Base-by-base conservation (phyloP, 2,888 invertebrate genomes). In the Lithodes maja region DNA sequence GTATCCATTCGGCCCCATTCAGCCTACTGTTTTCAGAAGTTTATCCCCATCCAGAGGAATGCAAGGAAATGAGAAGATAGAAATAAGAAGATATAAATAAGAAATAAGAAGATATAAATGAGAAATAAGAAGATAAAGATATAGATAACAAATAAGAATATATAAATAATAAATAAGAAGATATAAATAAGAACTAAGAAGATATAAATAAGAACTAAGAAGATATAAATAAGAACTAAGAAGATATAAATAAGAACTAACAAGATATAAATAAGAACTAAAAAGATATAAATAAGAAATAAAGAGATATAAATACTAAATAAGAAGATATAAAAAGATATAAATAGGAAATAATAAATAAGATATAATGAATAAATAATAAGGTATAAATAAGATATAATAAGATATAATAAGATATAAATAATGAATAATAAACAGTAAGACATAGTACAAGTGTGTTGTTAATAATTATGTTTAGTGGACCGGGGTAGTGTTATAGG, bases 391-490 rank as follows among this genome's bases (percentile, higher is more conserved):
- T 53, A 52, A 33, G 33, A 33, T 33, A 33, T 33, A 33, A 53
- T 53, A 52, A 33, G 33, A 33, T 33, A 33, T 33, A 33, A 33
- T 33, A 33, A 33, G 33, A 33, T 33, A 33, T 33, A 33, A 33
- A 33, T 33, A 33, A 33, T 33, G 33, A 33, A 33, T 33, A 33
- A 33, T 33, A 33, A 33, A 33, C 33, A 33, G 33, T 33, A 33
- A 33, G 33, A 33, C 33, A 33, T 33, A 33, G 0, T 33, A 33
- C 33, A 78, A 74, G 53, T 78, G n/a, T 12, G 2, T 80, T 33
- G 53, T 80, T 80, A 54, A 54, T 80, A 80, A 80, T 54, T 80
- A 54, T 80, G 80, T 80, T 80, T 80, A n/a, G 55, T 17, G 80
- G 2, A 15, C 5, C 77, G 17, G 80, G 3, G 12, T 53, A 17